Evolutionary conservation across 2,888 invertebrate species (phyloP).

Genomic region (Ischnura elegans): DNA sequence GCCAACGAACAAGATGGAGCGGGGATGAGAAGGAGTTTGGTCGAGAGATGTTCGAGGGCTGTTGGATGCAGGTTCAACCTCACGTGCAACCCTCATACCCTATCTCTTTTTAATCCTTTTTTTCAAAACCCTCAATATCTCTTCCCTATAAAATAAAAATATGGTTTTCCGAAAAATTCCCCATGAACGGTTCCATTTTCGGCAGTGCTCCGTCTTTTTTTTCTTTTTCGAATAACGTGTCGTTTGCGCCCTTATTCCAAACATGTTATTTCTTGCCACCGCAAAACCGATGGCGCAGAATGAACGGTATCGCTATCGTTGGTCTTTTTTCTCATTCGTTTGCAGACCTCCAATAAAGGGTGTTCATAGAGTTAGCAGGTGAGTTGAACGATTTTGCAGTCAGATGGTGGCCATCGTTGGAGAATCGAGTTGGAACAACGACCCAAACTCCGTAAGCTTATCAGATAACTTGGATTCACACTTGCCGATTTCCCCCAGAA

Average conservation of each 20-base stretch:
- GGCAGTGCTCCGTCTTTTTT: no score
- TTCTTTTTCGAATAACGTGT: neutral
- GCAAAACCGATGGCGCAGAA: conserved; percentile 15
- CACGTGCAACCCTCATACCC: no score
- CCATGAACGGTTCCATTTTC: neutral
- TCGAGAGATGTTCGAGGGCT: neutral
- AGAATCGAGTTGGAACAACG: neutral
- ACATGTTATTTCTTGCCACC: neutral
- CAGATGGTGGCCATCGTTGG: no score
- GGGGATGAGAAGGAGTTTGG: neutral
- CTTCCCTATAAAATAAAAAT: neutral
- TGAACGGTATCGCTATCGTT: neutral
- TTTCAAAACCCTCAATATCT: neutral
- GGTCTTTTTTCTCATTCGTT: neutral
- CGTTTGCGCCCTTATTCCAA: neutral
- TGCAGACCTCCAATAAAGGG: neutral
- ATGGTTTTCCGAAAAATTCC: no score
- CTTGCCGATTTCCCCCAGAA: neutral
- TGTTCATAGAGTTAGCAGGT: neutral
- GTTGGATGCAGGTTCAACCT: no score
- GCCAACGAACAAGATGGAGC: neutral
- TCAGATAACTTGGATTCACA: neutral
- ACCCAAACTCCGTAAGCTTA: neutral
- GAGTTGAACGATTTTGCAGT: neutral
- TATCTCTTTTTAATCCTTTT: no score